Conservation (phyloP, 1,140 invertebrate species). For the Zaprionus inermis region DNA sequence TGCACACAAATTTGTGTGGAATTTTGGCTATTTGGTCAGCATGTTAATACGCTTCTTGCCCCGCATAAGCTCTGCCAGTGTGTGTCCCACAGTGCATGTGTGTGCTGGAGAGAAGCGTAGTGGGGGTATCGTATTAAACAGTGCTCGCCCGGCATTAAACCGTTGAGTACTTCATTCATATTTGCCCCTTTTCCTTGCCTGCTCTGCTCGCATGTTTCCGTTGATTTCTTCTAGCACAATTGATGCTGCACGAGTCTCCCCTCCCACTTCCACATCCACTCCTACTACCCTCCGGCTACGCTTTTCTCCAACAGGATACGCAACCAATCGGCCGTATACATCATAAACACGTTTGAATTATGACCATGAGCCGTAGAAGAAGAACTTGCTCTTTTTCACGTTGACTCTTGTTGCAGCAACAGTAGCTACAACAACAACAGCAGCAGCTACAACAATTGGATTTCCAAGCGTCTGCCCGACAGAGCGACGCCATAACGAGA, state of each 20-base stretch:
- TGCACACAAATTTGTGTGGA: conserved; percentile 46
- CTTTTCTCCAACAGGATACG: conserved; percentile 30
- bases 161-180: conserved; percentile 47
- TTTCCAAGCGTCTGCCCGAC: conserved; percentile 35
- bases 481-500: conserved; percentile 71
- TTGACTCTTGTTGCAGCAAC: conserved; percentile 63
- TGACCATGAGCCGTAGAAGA: conserved; percentile 36
- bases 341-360: conserved; percentile 80
- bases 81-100: background rate
- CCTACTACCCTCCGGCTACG: background rate
- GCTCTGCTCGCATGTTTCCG: conserved; percentile 15
- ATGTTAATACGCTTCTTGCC: conserved; percentile 58
- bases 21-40: conserved; percentile 57
- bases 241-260: conserved; percentile 27
- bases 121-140: conserved; percentile 47
- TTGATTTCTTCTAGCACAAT: conserved; percentile 48
- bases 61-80: background rate
- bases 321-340: conserved; percentile 58
- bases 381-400: conserved; percentile 61
- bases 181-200: conserved; percentile 6
- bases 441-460: background rate
- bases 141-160: conserved; percentile 49
- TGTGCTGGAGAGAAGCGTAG: background rate
- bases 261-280: background rate
- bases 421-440: background rate